Evolutionary conservation across 2,888 invertebrate genomes (phyloP).

Genomic region (Entomobrya proxima): DNA sequence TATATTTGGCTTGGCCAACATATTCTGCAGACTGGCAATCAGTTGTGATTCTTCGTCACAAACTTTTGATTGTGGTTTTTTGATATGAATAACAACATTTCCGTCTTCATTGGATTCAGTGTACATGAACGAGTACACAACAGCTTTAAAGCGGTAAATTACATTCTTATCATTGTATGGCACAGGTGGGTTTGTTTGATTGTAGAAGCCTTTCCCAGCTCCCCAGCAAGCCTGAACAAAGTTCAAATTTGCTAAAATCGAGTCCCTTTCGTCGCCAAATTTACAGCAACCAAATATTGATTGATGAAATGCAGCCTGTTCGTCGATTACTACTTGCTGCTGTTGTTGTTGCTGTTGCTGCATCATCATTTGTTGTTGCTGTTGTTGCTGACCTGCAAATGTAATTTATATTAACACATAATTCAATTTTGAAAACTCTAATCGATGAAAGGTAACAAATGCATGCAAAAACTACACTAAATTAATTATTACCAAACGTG

Average conservation of each 20-base stretch:
- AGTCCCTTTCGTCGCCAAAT: slow-evolving; percentile 96
- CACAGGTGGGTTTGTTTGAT: slow-evolving; percentile 85
- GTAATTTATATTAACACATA: background rate
- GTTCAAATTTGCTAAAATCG: slow-evolving; percentile 95
- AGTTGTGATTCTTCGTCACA: slow-evolving; percentile 85
- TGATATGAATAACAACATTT: slow-evolving; percentile 89
- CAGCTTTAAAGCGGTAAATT: slow-evolving; percentile 94
- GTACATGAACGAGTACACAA: slow-evolving; percentile 93
- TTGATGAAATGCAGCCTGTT: slow-evolving; percentile 85
- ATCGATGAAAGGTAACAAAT: no score
- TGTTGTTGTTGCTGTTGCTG: slow-evolving; percentile 76
- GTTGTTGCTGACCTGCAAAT: background rate
- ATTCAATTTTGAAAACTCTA: background rate
- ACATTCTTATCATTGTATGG: slow-evolving; percentile 93
- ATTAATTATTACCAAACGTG: no score
- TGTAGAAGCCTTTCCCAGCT: slow-evolving; percentile 88
- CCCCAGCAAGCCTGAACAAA: slow-evolving; percentile 94
- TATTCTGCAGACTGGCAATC: slow-evolving; percentile 82
- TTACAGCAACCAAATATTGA: slow-evolving; percentile 88
- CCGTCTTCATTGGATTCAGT: slow-evolving; percentile 94
- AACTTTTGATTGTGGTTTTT: slow-evolving; percentile 81
- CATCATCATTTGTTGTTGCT: no score
- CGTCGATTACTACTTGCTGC: slow-evolving; percentile 77
- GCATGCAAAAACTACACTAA: no score
- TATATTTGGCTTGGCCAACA: slow-evolving; percentile 91